Evolutionary conservation across 2,888 invertebrate species (phyloP), one percentile per base, ranked within the genome.

Genomic region (Lagria hirta): DNA sequence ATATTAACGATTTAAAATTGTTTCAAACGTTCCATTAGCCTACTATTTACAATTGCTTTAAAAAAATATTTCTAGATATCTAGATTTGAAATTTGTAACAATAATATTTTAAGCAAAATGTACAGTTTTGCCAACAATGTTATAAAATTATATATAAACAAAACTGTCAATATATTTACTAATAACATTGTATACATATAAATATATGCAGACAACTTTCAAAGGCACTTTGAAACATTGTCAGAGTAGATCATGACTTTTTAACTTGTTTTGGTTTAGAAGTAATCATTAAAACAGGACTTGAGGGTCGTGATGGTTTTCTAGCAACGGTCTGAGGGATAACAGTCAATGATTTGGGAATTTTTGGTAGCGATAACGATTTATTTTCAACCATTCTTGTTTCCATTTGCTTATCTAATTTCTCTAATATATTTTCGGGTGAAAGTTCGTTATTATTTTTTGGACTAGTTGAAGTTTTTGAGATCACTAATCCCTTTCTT

Each of bases 271-370:
- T 46, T 43, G 51, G 29, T 42, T 65, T 66, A 2, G 57, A 58
- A 10, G 65, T 66, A 48, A 69, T 66, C 45, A 63, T 48, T 43
- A 69, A 42, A 33, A 61, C 60, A 2, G 70, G 68, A 55, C 69
- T 69, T 7, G 65, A 55, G 22, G 66, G 65, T 40, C 65, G 51
- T 8, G 64, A 58, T 4, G 62, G 51, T 54, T 66, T 70, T 16
- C 64, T 58, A 3, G 65, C 52, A 10, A 77, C 71, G 15, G 76
- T 77, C 56, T 88, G 87, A 6, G 87, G 86, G 60, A 88, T 88
- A 36, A 89, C 87, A 1, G 88, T 88, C 54, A 89, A 68, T 1
- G 86, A 86, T 67, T 84, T 87, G 15, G 89, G 89, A 64, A 88
- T 86, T 70, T 86, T 86, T 30, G 88, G 86, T 74, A 88, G 73